Evolutionary conservation across 2,113 vertebrate species (phyloP), one percentile per base, ranked within the genome.

Genomic region (Morone saxatilis): DNA sequence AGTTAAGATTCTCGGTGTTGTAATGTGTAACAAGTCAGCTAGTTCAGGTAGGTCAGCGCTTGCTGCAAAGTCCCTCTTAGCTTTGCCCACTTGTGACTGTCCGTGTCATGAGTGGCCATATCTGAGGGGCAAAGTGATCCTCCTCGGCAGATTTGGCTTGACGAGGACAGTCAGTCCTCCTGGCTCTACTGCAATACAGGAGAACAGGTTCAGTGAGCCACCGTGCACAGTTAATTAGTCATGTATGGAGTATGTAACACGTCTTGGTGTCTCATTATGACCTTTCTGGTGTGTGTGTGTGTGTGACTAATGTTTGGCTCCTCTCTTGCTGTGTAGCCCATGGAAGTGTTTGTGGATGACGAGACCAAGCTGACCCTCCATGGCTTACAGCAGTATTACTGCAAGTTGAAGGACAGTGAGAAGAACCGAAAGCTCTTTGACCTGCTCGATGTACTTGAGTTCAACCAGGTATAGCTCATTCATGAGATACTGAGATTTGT

Each of bases 311-410:
- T 17, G 16, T 41, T 66, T 59, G 25, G 3, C 36, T 86, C 9
- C 17, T 51, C 31, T 78, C 25, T 74, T 81, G 51, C 43, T 53
- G 36, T 86, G 14, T 80, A 97, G 97, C 97, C 97, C 25, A 97
- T 97, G 97, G 97, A 97, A 79, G 96, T 97, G 84, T 97, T 97
- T 89, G 97, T 97, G 86, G 97, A 97, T 1, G 96, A 97, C 0
- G 97, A 97, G 91, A 97, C 97, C 53, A 97, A 97, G 92, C 94
- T 97, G 83, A 97, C 97, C 0, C 94, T 97, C 43, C 97, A 97
- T 2, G 97, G 97, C 14, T 90, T 97, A n/a, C 97, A 97, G 92
- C 97, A 97, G 86, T 96, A 97, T 88, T 97, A 97, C 63, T 96
- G 96, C 89, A 97, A 97, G 81, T 88, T 97, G 78, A 97, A 97